Conservation (phyloP, 2,113 vertebrate species). For the Micromys minutus region DNA sequence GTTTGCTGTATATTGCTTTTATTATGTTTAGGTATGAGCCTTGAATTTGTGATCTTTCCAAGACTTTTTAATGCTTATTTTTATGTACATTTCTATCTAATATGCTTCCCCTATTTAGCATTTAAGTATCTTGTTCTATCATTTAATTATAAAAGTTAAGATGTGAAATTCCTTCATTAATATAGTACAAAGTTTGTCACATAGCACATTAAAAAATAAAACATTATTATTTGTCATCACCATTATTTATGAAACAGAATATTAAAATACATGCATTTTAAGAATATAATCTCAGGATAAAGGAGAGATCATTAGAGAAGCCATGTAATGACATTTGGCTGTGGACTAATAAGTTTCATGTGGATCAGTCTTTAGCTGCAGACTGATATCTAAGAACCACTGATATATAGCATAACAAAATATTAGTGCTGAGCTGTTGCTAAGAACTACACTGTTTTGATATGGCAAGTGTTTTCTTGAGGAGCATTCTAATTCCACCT, state of each 20-base stretch:
- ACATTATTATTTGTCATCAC: conserved; percentile 23
- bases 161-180: neutral
- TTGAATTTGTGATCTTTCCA: too few relatives aligned
- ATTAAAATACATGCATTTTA: conserved; percentile 56
- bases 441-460: conserved; percentile 27
- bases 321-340: conserved; percentile 54
- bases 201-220: conserved; percentile 33
- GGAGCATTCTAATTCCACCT: conserved; percentile 65
- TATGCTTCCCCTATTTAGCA: conserved; percentile 8
- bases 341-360: conserved; percentile 62
- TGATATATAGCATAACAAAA: conserved; percentile 60
- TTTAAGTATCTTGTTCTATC: conserved; percentile 19
- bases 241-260: conserved; percentile 49
- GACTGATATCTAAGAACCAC: conserved; percentile 36
- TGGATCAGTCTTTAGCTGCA: conserved; percentile 58
- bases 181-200: conserved; percentile 35
- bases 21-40: too few relatives aligned
- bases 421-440: conserved; percentile 49
- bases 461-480: conserved; percentile 55
- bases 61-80: too few relatives aligned
- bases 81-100: conserved; percentile 73
- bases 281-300: conserved; percentile 62
- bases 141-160: conserved; percentile 60
- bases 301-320: conserved; percentile 41
- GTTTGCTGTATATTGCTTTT: too few relatives aligned